Conservation (phyloP, 2,888 invertebrate genomes). For the Phaonia tiefii region DNA sequence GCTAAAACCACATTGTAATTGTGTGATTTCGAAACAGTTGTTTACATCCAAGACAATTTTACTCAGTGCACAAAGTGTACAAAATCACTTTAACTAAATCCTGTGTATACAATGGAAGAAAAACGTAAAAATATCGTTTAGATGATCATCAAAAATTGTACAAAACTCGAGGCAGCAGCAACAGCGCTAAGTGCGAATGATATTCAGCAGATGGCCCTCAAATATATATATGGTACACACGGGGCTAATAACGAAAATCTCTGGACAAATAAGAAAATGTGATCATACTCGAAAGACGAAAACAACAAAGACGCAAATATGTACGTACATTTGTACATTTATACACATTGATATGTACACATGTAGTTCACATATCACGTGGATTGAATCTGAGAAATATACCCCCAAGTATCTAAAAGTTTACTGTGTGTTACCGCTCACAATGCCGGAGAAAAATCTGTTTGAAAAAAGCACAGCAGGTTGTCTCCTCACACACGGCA, state of each 20-base stretch:
- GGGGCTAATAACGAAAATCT: constrained; percentile 44
- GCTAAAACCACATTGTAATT: constrained; percentile 19
- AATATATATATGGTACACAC: constrained; percentile 42
- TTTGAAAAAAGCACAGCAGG: constrained; percentile 74
- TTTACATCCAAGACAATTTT: not conserved
- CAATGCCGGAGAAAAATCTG: not conserved
- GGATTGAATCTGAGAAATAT: constrained; percentile 2
- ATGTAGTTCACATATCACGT: constrained; percentile 18
- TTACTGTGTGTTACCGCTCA: not conserved
- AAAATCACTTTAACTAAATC: constrained; percentile 66
- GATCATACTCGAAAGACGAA: constrained; percentile 43
- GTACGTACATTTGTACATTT: no score
- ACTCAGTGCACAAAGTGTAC: constrained; percentile 33
- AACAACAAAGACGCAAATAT: constrained; percentile 35
- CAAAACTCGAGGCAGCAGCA: constrained; percentile 65
- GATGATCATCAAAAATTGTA: constrained; percentile 30
- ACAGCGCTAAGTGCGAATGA: constrained; percentile 75
- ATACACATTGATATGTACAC: not conserved
- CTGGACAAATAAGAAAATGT: constrained; percentile 56
- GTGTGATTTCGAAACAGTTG: constrained; percentile 17
- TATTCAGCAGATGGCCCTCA: constrained; percentile 76
- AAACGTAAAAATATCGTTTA: constrained; percentile 28
- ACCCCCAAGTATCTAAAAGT: not conserved
- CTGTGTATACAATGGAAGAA: constrained; percentile 62
- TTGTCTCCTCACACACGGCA: constrained; percentile 70